Evolutionary conservation across 1,140 invertebrate genomes (phyloP).

Genomic region (Trichonephila clavata): DNA sequence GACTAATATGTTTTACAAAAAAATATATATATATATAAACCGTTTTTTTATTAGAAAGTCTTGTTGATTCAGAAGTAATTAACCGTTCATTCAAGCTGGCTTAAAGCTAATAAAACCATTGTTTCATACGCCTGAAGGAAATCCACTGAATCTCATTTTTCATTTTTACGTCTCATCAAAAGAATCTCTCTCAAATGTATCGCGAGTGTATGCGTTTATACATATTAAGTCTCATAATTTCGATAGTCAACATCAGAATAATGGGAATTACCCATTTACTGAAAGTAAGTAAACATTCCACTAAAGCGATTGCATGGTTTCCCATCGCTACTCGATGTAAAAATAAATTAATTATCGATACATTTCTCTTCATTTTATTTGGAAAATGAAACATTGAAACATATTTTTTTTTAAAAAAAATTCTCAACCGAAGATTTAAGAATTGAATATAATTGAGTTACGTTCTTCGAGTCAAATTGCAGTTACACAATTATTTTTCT

Average conservation of each 20-base stretch:
- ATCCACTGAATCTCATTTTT: neutral
- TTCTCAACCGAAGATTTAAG: too few species aligned
- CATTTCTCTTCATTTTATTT: too few species aligned
- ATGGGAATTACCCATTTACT: neutral
- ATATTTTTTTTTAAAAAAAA: too few species aligned
- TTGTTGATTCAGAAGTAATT: slow-evolving; percentile 27
- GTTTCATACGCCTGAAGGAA: neutral
- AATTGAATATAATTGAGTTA: too few species aligned
- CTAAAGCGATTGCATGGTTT: neutral
- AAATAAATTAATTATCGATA: too few species aligned
- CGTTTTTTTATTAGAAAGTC: neutral
- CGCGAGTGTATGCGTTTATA: neutral
- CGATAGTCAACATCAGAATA: neutral
- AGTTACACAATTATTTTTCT: too few species aligned
- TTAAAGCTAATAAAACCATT: slow-evolving; percentile 30
- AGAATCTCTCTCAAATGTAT: neutral
- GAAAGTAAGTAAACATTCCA: neutral
- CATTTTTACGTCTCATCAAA: neutral
- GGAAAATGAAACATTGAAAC: too few species aligned
- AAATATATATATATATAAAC: neutral
- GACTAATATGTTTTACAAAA: neutral
- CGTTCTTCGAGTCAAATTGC: too few species aligned
- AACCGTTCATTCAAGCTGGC: neutral
- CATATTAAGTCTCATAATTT: neutral
- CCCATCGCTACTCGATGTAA: too few species aligned